A percentile compares a stretch with the other conserved stretches of the same genome.
These are phyloP conservation scores for Aythya fuligula DNA, from an alignment of 2,797 vertebrate species.

Conservation along the genomic window DNA sequence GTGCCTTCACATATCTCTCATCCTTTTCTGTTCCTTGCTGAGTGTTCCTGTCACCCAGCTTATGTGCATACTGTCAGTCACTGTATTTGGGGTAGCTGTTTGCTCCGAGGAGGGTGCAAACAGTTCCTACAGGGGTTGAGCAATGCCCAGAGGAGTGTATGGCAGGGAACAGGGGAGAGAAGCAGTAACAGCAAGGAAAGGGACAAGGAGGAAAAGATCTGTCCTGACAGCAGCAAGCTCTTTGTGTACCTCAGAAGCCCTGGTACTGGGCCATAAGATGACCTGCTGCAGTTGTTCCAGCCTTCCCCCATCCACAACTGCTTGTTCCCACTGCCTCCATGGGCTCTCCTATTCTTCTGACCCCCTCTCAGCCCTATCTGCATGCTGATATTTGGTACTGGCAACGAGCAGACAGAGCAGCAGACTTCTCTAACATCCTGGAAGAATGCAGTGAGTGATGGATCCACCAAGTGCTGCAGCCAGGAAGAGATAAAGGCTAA, in stretches of 20 bases:
- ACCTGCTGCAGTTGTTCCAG: not conserved
- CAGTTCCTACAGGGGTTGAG: not conserved
- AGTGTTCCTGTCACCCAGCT: fast-evolving
- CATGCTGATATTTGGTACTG: not conserved
- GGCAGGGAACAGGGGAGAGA: not conserved
- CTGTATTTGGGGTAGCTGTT: not conserved
- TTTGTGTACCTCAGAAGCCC: not conserved
- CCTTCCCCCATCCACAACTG: not conserved
- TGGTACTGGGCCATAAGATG: not conserved
- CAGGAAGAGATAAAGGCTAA: not conserved
- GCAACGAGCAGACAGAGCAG: not conserved
- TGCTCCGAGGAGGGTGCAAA: not conserved
- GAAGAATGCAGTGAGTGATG: not conserved
- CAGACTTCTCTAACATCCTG: not conserved
- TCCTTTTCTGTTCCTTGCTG: not conserved
- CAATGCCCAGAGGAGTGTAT: not conserved
- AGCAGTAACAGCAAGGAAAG: not conserved
- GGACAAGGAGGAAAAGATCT: not conserved
- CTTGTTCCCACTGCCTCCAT: fast-evolving
- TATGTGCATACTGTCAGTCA: fast-evolving
- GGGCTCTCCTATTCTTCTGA: not conserved
- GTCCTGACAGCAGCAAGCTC: not conserved
- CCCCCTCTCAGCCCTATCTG: not conserved
- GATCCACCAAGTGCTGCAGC: not conserved
- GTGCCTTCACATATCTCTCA: not conserved